Evolutionary conservation across 1,140 invertebrate species (phyloP), one percentile per base, ranked within the genome.

Genomic region (Temnothorax curvispinosus): DNA sequence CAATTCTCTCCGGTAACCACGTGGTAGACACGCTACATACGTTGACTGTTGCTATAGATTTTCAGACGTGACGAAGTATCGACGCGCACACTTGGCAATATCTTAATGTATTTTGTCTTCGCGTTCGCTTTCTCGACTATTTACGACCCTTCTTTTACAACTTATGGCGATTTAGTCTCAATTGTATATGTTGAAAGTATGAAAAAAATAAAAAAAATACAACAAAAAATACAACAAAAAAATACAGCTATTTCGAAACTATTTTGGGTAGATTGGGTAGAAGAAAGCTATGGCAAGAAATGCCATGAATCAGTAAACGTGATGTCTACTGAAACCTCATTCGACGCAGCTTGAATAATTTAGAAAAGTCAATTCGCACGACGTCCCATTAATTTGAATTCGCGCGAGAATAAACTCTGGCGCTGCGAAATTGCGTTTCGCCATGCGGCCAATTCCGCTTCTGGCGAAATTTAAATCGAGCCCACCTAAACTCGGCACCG

Each of bases 311-410:
- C 54, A 75, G 80, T 84, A 84, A 84, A 84, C 54, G 69, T 84
- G 80, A 84, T 62, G 71, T 54, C 69, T 65, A 77, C 50, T 71
- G 88, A 89, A 87, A 89, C 69, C 85, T 80, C 60, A 76, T 86
- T 89, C 84, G 75, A 32, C 52, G 38, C 38, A 27, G 69, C 56
- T 88, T 76, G 69, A 76, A 89, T 90, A 89, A 89, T 86, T 90
- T 75, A 89, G 77, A 89, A 84, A 87, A 89, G 89, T 91, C 87
- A 84, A 87, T 91, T 87, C 87, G 52, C 76, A 81, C 85, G 78
- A 89, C 85, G 80, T 91, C 85, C 72, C 91, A 89, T 92, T 93
- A 93, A 93, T 93, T 94, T 92, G 93, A 93, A 93, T 93, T 93
- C 90, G 88, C 86, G 69, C 89, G 78, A 89, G 91, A 88, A 85